A percentile compares a stretch with the other conserved stretches of the same genome.
phyloP scores from a whole-genome alignment of 2,888 invertebrate species.

The Cacoxenus indagator region DNA sequence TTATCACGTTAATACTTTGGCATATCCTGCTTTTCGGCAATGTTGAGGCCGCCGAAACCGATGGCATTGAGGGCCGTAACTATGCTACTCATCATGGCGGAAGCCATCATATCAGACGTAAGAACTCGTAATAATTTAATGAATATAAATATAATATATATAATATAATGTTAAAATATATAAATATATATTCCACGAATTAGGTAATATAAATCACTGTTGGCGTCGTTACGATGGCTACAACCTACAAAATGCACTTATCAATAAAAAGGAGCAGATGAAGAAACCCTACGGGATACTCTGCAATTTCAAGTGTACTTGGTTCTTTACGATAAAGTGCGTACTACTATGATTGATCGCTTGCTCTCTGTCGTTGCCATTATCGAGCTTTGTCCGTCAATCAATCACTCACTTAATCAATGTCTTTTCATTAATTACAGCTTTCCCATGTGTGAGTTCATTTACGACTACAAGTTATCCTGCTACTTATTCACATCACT shows the following conservation, averaged over 20 bases:
- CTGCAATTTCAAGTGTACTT: conserved; percentile 69
- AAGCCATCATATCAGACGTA: conserved; percentile 67
- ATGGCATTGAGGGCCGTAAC: conserved; percentile 61
- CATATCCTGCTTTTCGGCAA: conserved; percentile 59
- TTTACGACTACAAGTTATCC: conserved; percentile 69
- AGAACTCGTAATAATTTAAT: conserved; percentile 31
- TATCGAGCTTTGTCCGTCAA: no score
- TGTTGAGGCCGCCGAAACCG: conserved; percentile 12
- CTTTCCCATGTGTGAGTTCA: conserved; percentile 68
- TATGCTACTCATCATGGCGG: conserved; percentile 62
- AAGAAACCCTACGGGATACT: conserved; percentile 68
- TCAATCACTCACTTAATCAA: background rate
- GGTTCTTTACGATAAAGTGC: conserved; percentile 68
- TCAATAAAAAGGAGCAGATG: conserved; percentile 67
- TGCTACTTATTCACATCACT: conserved; percentile 70
- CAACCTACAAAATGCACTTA: conserved; percentile 65
- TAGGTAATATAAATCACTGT: conserved; percentile 69
- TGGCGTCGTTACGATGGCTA: conserved; percentile 70
- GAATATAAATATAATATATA: no score
- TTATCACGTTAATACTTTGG: conserved; percentile 59
- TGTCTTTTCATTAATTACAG: conserved; percentile 40
- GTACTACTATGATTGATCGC: no score
- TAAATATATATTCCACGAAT: background rate
- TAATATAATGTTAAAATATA: background rate
- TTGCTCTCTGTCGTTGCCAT: no score